Percentiles rank a stretch among this genome's conserved stretches.
Conservation (phyloP, 2,113 vertebrate genomes). For the Brachyistius frenatus region DNA sequence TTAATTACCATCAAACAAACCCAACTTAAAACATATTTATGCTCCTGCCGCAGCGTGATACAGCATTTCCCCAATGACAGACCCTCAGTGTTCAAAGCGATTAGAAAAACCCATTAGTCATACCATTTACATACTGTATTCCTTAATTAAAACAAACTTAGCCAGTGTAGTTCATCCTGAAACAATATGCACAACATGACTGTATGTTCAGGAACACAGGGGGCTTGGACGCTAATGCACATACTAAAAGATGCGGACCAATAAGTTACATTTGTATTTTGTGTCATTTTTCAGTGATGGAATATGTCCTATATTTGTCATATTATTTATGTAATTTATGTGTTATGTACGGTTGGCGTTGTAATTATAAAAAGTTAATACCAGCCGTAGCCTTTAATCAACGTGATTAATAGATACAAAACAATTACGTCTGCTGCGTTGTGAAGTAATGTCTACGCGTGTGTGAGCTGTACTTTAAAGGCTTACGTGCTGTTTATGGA, state of each 20-base stretch:
- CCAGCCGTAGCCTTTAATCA: conserved; percentile 6
- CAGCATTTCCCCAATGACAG: neutral
- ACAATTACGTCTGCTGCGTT: neutral
- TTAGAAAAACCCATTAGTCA: conserved; percentile 13
- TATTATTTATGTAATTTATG: conserved; percentile 14
- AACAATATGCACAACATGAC: neutral
- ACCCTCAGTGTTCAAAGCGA: conserved; percentile 3
- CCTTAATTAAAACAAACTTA: conserved; percentile 24
- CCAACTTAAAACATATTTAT: neutral
- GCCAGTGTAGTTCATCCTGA: neutral
- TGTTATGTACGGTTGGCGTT: neutral
- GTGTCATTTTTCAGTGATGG: neutral
- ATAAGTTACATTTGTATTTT: neutral
- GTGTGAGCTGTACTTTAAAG: conserved; percentile 7
- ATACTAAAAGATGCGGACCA: neutral
- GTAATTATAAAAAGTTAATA: conserved; percentile 7
- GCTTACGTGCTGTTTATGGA: conserved; percentile 10
- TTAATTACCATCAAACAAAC: conserved; percentile 35
- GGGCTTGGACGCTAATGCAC: neutral
- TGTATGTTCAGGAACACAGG: neutral
- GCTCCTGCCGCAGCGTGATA: neutral
- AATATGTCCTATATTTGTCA: neutral
- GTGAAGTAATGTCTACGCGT: neutral
- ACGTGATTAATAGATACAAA: neutral
- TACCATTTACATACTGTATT: neutral